Base-by-base conservation (phyloP, 2,888 invertebrate genomes). In the Oasisia sp. region DNA sequence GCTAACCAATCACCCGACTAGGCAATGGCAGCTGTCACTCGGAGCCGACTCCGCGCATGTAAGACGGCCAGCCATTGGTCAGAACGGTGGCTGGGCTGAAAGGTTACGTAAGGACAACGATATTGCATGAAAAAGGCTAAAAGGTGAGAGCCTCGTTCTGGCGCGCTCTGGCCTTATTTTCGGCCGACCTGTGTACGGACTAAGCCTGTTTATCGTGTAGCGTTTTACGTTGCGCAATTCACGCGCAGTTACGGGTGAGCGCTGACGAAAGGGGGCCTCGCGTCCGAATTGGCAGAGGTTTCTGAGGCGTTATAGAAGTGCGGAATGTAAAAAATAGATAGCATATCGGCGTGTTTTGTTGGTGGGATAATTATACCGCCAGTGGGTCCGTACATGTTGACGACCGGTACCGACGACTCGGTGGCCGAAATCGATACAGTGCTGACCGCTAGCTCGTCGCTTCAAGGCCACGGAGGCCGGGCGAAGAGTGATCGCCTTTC, bases 91-190 rank as follows among this genome's bases (percentile, higher is more conserved):
- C 32, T 27, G 91, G 14, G 45, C 14, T 32, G 89, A 58, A 32
- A 89, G 92, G 94, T 95, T 94, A 94, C 94, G 94, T 94, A 94
- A 94, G 94, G 94, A 93, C 93, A 94, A 91, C 91, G 91, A 91
- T 92, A 92, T 93, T 92, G 93, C 92, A 92, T 92, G 92, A 92
- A 92, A 92, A 91, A 91, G 93, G 93, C 92, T 92, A 93, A 92
- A 92, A 93, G 94, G 94, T 94, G 93, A 94, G 74, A 94, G 94
- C 94, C 93, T 93, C 94, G 93, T 89, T 94, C 89, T 93, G 58
- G 92, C 32, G 44, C 38, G 58, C 27, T 50, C n/a, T 91, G 92
- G 91, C 92, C 92, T 91, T 32, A 50, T 92, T 92, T 74, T 74
- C 27, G 74, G n/a, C 74, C 74, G 27, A 74, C 74, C 74, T 74